Evolutionary conservation across 92 coral and sea anemone genomes (phyloP), one percentile per base, ranked within the genome.

Genomic region (Phenganax stokvisi): DNA sequence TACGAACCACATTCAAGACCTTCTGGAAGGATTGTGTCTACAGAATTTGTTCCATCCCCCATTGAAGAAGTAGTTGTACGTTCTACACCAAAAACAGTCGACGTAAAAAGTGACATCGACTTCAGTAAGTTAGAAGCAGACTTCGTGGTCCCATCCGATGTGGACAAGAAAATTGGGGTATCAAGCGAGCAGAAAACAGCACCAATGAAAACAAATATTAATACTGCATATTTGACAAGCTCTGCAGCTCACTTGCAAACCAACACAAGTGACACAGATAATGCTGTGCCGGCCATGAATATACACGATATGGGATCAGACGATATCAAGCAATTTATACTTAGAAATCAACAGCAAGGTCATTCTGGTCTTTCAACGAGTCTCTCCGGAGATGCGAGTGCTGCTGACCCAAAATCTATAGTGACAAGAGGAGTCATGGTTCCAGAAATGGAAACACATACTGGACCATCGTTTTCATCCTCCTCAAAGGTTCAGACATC

Each of bases 271-370:
- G 83, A 62, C 25, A 29, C 37, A 6, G 83, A 64, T 20, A 60
- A 44, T n/a, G 56, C n/a, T 57, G 55, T 73, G 9, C 56, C 63
- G 47, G 74, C 63, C 15, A 30, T 73, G 9, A 79, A 53, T 47
- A 79, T 79, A 8, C 58, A 79, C 12, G 74, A 51, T 6, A 79
- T 79, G 83, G 74, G 63, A 6, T 10, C 83, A 59, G 63, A 6
- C 25, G 83, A 79, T 44, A 63, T 79, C 61, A 79, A 62, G 74
- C 58, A 79, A 13, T 54, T 79, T 47, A 79, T 79, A 79, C 53
- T 79, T 11, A 16, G 53, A 64, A 31, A 72, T 3, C 83, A 79
- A 31, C 73, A 74, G 25, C 83, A 54, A 31, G 83, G 83, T 52
- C 83, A 60, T 17, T 47, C 83, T 30, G 69, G 74, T 79, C 61